Base-by-base conservation (phyloP, 2,113 vertebrate species). In the Rhinoptilus africanus region DNA sequence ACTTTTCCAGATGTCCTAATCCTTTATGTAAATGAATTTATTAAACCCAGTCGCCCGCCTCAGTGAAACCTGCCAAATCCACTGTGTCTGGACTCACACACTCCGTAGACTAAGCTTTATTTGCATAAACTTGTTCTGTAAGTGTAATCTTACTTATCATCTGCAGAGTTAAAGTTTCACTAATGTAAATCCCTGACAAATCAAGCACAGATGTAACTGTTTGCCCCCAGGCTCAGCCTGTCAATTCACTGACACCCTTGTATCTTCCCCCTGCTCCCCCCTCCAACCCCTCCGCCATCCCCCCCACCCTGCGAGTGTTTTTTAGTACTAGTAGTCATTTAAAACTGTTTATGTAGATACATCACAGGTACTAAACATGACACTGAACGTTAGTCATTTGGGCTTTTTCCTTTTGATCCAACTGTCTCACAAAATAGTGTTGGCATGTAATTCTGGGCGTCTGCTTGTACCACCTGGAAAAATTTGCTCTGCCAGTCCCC, bases 151-250 rank as follows among this genome's bases (percentile, higher is more conserved):
- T 97, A 98, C 87, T 93, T 97, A 98, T 98, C 97, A 98, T 98
- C 97, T 98, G 90, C 89, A 94, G 95, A 98, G 97, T 98, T 98
- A 97, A 98, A 96, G 94, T 98, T 98, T 98, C 98, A 97, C 96
- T 96, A 97, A 98, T 97, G 97, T 97, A 98, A 98, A 98, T 97
- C 97, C 96, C 92, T 93, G 92, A 97, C 97, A 98, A 98, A 98
- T 98, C 97, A 98, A 97, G 90, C 83, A 92, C 98, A 98, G 98
- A 98, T 98, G 98, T 97, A 93, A 91, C 66, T 96, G 86, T 79
- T 96, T 97, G 95, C 96, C 97, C 89, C 39, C 32, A 95, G 97
- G 88, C 96, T 98, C 80, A 91, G 94, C 81, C 96, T 97, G 97
- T 97, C 90, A 84, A 35, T 96, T 98, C 92, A 83, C 85, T 68